A percentile compares a stretch with the other conserved stretches of the same genome.
Conservation (phyloP, 2,113 vertebrate genomes). For the Hyaena hyaena region DNA sequence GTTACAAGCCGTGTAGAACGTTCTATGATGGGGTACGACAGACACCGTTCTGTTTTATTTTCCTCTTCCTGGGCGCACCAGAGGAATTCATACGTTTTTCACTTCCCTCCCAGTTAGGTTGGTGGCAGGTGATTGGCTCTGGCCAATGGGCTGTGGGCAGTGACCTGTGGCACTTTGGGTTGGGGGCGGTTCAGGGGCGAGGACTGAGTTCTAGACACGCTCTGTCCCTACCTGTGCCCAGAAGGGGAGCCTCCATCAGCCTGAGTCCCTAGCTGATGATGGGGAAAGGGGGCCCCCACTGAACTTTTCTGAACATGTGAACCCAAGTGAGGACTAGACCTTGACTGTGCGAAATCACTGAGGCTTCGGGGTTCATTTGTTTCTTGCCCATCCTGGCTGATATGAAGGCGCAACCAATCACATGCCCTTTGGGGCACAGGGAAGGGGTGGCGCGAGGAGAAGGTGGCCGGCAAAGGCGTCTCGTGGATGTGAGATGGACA, state of each 20-base stretch:
- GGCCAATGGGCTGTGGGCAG: not conserved
- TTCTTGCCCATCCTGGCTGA: not conserved
- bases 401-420: accelerated
- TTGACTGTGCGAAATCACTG: not conserved
- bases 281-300: accelerated
- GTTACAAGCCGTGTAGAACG: accelerated
- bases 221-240: not conserved
- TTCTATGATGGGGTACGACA: accelerated
- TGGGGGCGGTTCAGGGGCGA: not conserved
- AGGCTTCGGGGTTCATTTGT: not conserved
- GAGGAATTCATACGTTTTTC: not conserved
- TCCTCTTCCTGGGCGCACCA: not conserved
- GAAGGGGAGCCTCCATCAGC: not conserved
- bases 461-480: not conserved
- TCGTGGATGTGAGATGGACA: not conserved
- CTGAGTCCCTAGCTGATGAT: not conserved
- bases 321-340: not conserved
- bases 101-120: no score
- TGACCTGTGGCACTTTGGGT: not conserved
- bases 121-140: not conserved
- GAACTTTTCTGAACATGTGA: not conserved
- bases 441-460: not conserved
- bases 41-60: not conserved
- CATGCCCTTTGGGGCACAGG: not conserved
- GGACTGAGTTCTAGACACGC: accelerated